These are phyloP conservation scores for Reinhardtius hippoglossoides DNA, from an alignment of 2,113 vertebrate species.

Conservation along the genomic window DNA sequence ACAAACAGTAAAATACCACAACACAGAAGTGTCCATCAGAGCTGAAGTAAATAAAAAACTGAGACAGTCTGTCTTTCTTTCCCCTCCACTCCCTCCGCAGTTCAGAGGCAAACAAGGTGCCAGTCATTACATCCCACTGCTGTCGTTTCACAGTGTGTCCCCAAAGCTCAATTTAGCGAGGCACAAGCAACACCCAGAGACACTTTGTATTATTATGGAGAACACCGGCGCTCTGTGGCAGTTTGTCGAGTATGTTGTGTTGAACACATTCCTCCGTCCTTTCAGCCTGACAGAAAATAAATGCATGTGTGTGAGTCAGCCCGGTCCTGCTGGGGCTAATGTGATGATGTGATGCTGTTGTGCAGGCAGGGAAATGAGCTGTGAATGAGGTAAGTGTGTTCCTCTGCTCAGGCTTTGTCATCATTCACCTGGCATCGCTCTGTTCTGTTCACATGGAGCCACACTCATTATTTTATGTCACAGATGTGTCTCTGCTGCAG, in stretches of 20 bases:
- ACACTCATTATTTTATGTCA: neutral
- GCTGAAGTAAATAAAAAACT: no score
- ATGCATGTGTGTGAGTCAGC: constrained; percentile 43
- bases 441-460: neutral
- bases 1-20: neutral
- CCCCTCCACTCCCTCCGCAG: constrained; percentile 5
- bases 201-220: constrained; percentile 35
- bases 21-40: no score
- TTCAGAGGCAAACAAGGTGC: constrained; percentile 39
- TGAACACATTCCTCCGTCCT: constrained; percentile 25
- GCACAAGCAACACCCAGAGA: constrained; percentile 29
- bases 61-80: neutral
- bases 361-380: constrained; percentile 30
- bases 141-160: constrained; percentile 14
- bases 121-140: constrained; percentile 11
- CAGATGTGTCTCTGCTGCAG: neutral
- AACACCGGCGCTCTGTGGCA: constrained; percentile 8
- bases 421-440: neutral
- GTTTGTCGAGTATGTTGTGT: constrained; percentile 25
- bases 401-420: neutral
- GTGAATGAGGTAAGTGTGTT: constrained; percentile 33
- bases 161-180: constrained; percentile 36
- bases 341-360: constrained; percentile 23
- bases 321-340: constrained; percentile 37
- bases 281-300: constrained; percentile 37